Evolutionary conservation across 2,888 invertebrate species (phyloP).

Genomic region (Crepidodera aurea): DNA sequence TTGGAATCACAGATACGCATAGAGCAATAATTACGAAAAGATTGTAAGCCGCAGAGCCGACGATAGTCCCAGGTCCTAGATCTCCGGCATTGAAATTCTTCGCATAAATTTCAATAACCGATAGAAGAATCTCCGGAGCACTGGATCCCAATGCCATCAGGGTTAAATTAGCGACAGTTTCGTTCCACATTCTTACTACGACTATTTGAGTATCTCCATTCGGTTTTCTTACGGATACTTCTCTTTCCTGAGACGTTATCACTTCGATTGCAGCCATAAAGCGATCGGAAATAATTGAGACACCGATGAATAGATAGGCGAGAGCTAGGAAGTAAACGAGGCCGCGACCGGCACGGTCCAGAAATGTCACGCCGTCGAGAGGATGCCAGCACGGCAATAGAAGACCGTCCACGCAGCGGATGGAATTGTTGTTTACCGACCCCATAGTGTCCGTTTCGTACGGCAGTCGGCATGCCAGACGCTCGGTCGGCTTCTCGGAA

Average conservation of each 20-base stretch:
- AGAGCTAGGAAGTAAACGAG: conserved; percentile 88
- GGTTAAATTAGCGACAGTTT: conserved; percentile 97
- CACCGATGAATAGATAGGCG: conserved; percentile 96
- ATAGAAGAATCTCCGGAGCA: conserved; percentile 96
- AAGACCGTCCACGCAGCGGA: conserved; percentile 81
- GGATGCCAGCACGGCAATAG: conserved; percentile 90
- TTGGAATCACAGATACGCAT: conserved; percentile 91
- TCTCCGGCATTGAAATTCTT: conserved; percentile 96
- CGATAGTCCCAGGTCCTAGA: conserved; percentile 97
- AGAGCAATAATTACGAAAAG: conserved; percentile 97
- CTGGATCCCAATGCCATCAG: conserved; percentile 99
- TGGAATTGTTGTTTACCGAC: conserved; percentile 43
- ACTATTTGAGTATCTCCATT: conserved; percentile 89
- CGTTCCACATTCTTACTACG: conserved; percentile 97
- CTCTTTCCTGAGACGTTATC: conserved; percentile 96
- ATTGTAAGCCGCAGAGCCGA: conserved; percentile 98
- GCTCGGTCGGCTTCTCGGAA: conserved; percentile 19
- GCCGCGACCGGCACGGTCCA: conserved; percentile 86
- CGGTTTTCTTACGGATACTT: conserved; percentile 88
- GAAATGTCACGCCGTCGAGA: conserved; percentile 74
- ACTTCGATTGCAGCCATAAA: conserved; percentile 99
- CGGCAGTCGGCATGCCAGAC: conserved; percentile 26
- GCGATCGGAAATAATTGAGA: conserved; percentile 97
- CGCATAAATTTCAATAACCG: conserved; percentile 97
- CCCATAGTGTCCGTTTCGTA: conserved; percentile 19